phyloP scores from a whole-genome alignment of 2,113 vertebrate species.

The Corvus cornix region DNA sequence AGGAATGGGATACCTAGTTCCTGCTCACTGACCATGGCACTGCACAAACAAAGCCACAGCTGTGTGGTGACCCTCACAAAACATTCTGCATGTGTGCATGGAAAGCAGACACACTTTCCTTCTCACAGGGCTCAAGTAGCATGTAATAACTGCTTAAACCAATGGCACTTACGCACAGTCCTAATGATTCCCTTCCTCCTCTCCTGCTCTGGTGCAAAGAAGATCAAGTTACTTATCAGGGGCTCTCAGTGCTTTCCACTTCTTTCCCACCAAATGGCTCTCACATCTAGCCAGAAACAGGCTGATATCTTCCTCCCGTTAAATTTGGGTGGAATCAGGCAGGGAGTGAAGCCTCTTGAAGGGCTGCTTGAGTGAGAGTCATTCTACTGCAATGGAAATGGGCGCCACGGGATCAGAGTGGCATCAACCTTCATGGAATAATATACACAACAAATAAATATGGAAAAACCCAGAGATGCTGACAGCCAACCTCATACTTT shows the following conservation, averaged over 20 bases:
- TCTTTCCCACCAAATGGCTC: not conserved
- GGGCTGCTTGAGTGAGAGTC: not conserved
- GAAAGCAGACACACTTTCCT: not conserved
- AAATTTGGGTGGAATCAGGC: not conserved
- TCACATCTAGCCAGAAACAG: not conserved
- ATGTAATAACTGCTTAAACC: not conserved
- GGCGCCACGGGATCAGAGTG: not conserved
- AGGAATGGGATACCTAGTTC: not conserved
- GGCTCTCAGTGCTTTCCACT: not conserved
- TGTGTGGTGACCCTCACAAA: not conserved
- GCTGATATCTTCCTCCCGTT: not conserved
- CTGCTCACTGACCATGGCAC: not conserved
- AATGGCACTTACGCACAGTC: not conserved
- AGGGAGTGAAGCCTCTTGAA: not conserved
- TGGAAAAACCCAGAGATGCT: not conserved
- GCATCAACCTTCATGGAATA: not conserved
- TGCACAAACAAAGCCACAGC: not conserved
- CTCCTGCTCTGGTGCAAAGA: not conserved
- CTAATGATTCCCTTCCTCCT: not conserved
- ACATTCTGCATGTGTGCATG: not conserved
- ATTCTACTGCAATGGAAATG: not conserved
- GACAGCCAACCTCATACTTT: not conserved
- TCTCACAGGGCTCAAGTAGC: slow-evolving; percentile 36
- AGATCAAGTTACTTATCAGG: not conserved
- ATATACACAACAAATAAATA: not conserved